Conservation (phyloP, 2,797 vertebrate species). For the Mus spretus region DNA sequence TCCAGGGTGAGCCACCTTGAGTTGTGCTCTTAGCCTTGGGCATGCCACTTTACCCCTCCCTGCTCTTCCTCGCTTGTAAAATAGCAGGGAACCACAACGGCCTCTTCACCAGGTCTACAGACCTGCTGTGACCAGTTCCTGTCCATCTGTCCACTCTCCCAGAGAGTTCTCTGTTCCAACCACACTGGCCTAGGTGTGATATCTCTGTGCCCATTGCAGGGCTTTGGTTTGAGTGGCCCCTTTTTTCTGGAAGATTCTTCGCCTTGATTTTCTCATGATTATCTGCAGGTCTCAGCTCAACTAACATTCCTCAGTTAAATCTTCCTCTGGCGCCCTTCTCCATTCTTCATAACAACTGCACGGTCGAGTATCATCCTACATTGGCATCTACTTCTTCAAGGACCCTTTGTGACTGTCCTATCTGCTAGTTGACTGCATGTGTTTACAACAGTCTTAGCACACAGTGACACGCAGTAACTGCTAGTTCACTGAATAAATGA, state of each 20-base stretch:
- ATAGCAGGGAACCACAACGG: background rate
- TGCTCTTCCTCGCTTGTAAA: background rate
- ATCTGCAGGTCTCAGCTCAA: background rate
- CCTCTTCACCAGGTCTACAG: background rate
- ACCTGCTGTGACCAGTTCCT: background rate
- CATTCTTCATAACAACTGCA: background rate
- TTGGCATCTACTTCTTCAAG: constrained; percentile 23
- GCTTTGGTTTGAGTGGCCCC: background rate
- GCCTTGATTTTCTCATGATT: background rate
- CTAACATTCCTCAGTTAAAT: background rate
- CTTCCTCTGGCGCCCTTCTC: background rate
- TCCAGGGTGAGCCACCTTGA: too few relatives aligned
- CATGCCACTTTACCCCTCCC: background rate
- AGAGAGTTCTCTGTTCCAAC: background rate
- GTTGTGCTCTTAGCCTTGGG: too few relatives aligned
- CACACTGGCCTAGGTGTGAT: background rate
- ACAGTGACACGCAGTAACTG: background rate
- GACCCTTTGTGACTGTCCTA: background rate
- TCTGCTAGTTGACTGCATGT: background rate
- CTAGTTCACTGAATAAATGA: constrained; percentile 13
- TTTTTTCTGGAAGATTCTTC: constrained; percentile 4
- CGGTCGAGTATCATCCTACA: background rate
- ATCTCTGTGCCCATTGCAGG: background rate
- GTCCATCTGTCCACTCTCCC: background rate
- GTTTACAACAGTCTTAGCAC: background rate